Base-by-base conservation (phyloP, 2,888 invertebrate genomes). In the Fragum sueziense region DNA sequence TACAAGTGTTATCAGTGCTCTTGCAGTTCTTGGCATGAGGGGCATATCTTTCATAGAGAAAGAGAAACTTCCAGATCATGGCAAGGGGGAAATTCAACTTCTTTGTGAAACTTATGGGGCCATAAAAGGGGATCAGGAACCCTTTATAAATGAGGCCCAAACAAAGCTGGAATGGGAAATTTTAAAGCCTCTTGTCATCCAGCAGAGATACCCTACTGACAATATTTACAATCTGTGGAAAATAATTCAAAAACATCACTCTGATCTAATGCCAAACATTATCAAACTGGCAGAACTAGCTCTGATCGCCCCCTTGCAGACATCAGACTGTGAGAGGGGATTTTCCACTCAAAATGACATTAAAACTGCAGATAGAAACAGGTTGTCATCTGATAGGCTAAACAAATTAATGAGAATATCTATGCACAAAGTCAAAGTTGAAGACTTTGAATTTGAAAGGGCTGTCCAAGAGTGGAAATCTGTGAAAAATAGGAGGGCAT, bases 171-270 rank as follows among this genome's bases (percentile, higher is more conserved):
- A n/a, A n/a, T n/a, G n/a, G n/a, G n/a, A n/a, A n/a, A n/a, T n/a
- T n/a, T n/a, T 70, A 33, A 52, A 70, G 31, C 70, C 70, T 25
- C 25, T 70, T 3, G 70, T 70, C 17, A 31, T 70, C 22, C 70
- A 54, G 54, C 70, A 70, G n/a, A 70, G n/a, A 51, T 70, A 70
- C 51, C 70, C 70, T 14, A 70, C 70, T 54, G 70, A 70, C 59
- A 70, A 70, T 27, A 70, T 70, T 14, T 59, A 54, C 27, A 59
- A 34, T 17, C 57, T 70, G 27, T 70, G 54, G 37, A 33, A 37
- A 33, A 54, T 57, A n/a, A n/a, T n/a, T n/a, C n/a, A n/a, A n/a
- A n/a, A n/a, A n/a, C n/a, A n/a, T n/a, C n/a, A n/a, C n/a, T 9
- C n/a, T 14, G 70, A 54, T 54, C 33, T 70, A 9, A 27, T 70